Conservation (phyloP, 2,113 vertebrate genomes). For the Verasper variegatus region DNA sequence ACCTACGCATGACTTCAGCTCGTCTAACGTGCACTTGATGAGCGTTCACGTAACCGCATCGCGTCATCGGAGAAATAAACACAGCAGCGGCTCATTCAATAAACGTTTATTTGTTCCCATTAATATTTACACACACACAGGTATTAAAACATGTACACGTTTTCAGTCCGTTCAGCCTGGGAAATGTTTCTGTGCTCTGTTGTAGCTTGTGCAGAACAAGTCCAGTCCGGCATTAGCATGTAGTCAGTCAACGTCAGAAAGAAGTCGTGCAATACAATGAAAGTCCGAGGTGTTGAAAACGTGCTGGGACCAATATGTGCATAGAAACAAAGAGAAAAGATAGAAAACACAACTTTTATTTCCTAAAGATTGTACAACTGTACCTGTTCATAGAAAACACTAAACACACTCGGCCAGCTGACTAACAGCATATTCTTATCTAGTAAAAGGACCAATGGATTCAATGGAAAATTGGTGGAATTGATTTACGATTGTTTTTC, state of each 20-base stretch:
- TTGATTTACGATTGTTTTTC: conserved; percentile 7
- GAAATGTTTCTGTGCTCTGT: conserved; percentile 19
- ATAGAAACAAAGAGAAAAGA: conserved; percentile 53
- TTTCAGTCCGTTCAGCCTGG: conserved; percentile 50
- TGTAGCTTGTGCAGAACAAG: conserved; percentile 9
- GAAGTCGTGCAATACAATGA: conserved; percentile 10
- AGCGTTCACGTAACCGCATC: conserved; percentile 7
- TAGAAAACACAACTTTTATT: conserved; percentile 62
- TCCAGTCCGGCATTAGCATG: conserved; percentile 18
- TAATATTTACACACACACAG: conserved; percentile 52
- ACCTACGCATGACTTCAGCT: conserved; percentile 14
- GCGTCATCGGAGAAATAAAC: conserved; percentile 46
- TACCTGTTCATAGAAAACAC: conserved; percentile 63
- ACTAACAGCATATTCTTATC: conserved; percentile 21
- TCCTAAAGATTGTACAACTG: conserved; percentile 60
- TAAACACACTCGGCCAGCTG: conserved; percentile 16
- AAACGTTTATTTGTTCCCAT: conserved; percentile 74
- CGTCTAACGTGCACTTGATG: neutral
- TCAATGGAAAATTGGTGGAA: conserved; percentile 19
- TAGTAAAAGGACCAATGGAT: conserved; percentile 12
- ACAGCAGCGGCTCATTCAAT: conserved; percentile 47
- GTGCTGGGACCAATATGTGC: conserved; percentile 31
- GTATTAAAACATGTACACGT: conserved; percentile 71
- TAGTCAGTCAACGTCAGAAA: conserved; percentile 19
- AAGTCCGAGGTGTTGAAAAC: conserved; percentile 27